Conservation (phyloP, 2,113 vertebrate species). For the Parotia lawesii region DNA sequence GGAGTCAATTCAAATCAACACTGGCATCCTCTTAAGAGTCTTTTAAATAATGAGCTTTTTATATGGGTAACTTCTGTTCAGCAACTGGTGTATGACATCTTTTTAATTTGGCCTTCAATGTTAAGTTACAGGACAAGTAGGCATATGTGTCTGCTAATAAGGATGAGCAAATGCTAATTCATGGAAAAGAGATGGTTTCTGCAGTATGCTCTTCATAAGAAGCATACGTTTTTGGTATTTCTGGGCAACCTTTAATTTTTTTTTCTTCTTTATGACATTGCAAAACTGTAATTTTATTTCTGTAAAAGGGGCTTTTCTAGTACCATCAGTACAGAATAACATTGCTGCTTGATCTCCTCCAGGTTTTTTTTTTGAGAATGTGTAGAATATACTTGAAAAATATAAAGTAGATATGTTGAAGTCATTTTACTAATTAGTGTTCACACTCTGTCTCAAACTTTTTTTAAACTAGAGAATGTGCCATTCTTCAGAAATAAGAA, state of each 20-base stretch:
- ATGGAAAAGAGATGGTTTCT: background rate
- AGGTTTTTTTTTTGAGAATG: background rate
- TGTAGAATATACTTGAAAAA: background rate
- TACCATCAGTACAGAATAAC: background rate
- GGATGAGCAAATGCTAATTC: conserved; percentile 17
- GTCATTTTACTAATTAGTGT: background rate
- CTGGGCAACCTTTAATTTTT: background rate
- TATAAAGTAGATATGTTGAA: background rate
- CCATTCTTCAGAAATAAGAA: background rate
- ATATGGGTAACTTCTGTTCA: background rate
- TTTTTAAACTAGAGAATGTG: background rate
- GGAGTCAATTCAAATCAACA: background rate
- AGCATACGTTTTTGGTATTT: background rate
- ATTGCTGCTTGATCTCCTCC: background rate
- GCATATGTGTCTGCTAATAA: background rate
- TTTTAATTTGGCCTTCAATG: background rate
- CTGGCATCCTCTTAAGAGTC: background rate
- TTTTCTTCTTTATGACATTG: background rate
- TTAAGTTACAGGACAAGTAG: background rate
- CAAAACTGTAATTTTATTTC: background rate
- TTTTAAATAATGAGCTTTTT: background rate
- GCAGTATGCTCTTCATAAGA: background rate
- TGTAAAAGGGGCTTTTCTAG: background rate
- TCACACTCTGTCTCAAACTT: background rate
- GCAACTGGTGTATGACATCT: background rate